These are phyloP conservation scores for Pseudorhombus dupliciocellatus DNA, from an alignment of 2,113 vertebrate genomes.

Conservation along the genomic window DNA sequence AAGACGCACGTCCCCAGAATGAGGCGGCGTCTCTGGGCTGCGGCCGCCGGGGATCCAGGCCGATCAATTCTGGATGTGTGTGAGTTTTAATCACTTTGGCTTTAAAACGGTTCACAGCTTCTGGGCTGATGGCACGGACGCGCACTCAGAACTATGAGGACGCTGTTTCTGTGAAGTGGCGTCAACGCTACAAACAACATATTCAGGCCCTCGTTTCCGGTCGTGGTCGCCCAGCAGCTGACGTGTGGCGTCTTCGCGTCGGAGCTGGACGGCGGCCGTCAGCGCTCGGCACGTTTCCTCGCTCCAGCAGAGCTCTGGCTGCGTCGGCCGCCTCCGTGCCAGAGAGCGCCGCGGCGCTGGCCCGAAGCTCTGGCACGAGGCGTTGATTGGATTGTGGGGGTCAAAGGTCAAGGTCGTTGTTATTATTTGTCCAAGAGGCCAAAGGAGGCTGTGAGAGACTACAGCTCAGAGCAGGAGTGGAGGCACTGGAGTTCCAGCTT, in stretches of 20 bases:
- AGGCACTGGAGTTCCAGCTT: slow-evolving; percentile 17
- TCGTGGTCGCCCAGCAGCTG: not conserved
- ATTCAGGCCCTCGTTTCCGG: no score
- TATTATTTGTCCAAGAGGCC: not conserved
- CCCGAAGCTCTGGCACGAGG: not conserved
- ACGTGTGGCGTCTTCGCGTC: not conserved
- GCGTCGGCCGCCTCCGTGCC: slow-evolving; percentile 11
- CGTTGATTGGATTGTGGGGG: not conserved
- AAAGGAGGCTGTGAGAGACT: not conserved
- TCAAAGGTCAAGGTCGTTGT: not conserved
- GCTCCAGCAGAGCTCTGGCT: slow-evolving; percentile 18
- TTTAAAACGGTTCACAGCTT: slow-evolving; percentile 11
- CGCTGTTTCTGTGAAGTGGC: no score
- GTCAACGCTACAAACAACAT: no score
- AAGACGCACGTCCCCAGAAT: slow-evolving; percentile 39
- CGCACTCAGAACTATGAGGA: no score
- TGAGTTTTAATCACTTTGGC: slow-evolving; percentile 64
- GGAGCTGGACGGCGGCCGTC: slow-evolving; percentile 17
- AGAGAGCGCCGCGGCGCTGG: not conserved
- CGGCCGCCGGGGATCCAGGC: slow-evolving; percentile 46
- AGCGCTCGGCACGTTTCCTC: no score
- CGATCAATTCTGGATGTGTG: slow-evolving; percentile 60
- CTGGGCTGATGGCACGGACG: no score
- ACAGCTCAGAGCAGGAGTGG: not conserved
- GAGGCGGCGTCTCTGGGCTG: slow-evolving; percentile 30